Evolutionary conservation across 23 tunicate genomes (phyloP).

Genomic region (Ciona savignyi): DNA sequence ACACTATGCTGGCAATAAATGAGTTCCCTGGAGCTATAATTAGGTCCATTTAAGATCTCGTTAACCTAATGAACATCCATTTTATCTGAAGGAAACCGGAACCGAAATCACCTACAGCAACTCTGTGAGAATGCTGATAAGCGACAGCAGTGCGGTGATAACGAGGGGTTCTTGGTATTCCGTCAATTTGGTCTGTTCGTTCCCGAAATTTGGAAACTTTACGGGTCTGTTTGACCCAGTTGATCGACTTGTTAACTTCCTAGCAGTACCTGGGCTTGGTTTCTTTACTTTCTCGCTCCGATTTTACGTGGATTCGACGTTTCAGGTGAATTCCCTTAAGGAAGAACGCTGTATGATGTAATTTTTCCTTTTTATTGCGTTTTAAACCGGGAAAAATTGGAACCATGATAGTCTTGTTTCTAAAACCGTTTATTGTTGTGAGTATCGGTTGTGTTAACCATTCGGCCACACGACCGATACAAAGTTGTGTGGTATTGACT

Average conservation of each 20-base stretch:
- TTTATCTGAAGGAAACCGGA: constrained; percentile 7
- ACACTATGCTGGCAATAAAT: too few relatives aligned
- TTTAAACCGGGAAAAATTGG: too few relatives aligned
- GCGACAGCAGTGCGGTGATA: not conserved
- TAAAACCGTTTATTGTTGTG: too few relatives aligned
- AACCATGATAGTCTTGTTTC: too few relatives aligned
- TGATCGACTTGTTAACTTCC: constrained; percentile 3
- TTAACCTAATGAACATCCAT: too few relatives aligned
- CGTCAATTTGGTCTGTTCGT: constrained; percentile 31
- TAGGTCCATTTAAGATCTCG: too few relatives aligned
- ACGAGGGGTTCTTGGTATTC: constrained; percentile 28
- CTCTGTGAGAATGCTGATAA: not conserved
- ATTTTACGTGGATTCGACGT: constrained; percentile 22
- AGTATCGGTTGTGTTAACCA: too few relatives aligned
- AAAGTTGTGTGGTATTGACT: too few relatives aligned
- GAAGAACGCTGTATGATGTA: not conserved
- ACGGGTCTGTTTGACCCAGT: constrained; percentile 17
- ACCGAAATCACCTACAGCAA: constrained; percentile 6
- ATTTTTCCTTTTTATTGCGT: too few relatives aligned
- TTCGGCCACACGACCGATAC: too few relatives aligned
- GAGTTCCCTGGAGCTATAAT: too few relatives aligned
- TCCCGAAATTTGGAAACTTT: constrained; percentile 29
- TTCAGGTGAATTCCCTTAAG: constrained; percentile 22
- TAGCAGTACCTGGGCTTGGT: constrained; percentile 37
- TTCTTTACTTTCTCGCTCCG: constrained; percentile 33